Evolutionary conservation across 2,797 vertebrate genomes (phyloP).

Genomic region (Sebastes taczanowskii): DNA sequence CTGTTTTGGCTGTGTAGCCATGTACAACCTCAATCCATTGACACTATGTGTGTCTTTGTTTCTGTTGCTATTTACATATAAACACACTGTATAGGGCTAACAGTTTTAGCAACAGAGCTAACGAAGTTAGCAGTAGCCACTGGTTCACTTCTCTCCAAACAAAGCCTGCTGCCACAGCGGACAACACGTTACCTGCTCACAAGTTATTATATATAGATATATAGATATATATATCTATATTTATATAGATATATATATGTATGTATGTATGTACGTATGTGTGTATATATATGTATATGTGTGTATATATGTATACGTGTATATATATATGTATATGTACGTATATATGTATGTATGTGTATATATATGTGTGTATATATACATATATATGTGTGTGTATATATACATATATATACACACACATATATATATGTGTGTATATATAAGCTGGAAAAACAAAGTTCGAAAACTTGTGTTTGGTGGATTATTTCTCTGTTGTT

Average conservation of each 20-base stretch:
- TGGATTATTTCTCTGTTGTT: too few relatives aligned
- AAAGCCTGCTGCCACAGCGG: too few relatives aligned
- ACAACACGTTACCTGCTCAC: background rate
- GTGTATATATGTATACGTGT: too few relatives aligned
- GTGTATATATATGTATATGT: rapidly evolving
- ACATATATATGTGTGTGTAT: too few relatives aligned
- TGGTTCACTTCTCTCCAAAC: background rate
- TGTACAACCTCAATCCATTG: background rate
- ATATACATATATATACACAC: too few relatives aligned
- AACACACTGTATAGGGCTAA: too few relatives aligned
- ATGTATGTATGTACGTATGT: rapidly evolving
- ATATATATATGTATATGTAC: too few relatives aligned
- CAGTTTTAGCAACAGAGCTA: background rate
- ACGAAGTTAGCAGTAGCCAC: constrained; percentile 9
- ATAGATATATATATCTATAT: rapidly evolving
- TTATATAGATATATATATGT: rapidly evolving
- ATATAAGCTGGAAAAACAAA: too few relatives aligned
- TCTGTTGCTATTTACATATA: background rate
- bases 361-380: rapidly evolving
- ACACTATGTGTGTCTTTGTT: rapidly evolving
- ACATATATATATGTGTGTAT: too few relatives aligned
- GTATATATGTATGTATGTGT: too few relatives aligned
- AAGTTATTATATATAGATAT: too few relatives aligned
- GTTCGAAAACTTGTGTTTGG: too few relatives aligned
- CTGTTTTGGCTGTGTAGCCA: background rate